phyloP scores from a whole-genome alignment of 2,113 vertebrate species.

The Brienomyrus brachyistius region DNA sequence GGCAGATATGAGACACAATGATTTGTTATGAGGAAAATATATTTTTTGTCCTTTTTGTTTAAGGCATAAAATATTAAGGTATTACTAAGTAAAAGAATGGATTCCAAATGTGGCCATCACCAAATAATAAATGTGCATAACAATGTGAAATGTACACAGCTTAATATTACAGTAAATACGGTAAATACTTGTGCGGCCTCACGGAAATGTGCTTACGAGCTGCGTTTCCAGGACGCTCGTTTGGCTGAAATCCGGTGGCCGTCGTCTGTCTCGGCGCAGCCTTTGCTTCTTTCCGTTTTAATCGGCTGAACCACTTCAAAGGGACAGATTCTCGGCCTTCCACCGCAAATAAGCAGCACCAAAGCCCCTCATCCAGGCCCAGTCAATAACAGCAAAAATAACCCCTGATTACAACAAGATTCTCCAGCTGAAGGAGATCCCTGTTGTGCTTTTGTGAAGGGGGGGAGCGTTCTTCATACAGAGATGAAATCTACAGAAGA shows the following conservation, averaged over 20 bases:
- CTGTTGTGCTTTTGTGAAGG: background rate
- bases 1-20: background rate
- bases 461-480: background rate
- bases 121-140: background rate
- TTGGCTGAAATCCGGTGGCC: background rate
- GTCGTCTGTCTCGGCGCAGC: background rate
- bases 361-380: background rate
- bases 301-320: slow-evolving; percentile 15
- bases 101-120: background rate
- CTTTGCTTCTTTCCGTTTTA: slow-evolving; percentile 1
- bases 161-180: background rate
- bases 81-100: background rate
- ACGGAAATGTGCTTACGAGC: background rate
- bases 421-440: slow-evolving; percentile 4
- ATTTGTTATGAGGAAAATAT: background rate
- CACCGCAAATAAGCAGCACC: background rate
- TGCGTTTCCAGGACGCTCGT: background rate
- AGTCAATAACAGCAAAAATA: slow-evolving; percentile 17
- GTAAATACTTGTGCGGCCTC: background rate
- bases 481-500: background rate
- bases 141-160: background rate
- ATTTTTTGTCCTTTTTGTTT: background rate
- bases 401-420: background rate
- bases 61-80: background rate
- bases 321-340: slow-evolving; percentile 4